Base-by-base conservation (phyloP, 2,797 vertebrate genomes). In the Denticeps clupeoides region DNA sequence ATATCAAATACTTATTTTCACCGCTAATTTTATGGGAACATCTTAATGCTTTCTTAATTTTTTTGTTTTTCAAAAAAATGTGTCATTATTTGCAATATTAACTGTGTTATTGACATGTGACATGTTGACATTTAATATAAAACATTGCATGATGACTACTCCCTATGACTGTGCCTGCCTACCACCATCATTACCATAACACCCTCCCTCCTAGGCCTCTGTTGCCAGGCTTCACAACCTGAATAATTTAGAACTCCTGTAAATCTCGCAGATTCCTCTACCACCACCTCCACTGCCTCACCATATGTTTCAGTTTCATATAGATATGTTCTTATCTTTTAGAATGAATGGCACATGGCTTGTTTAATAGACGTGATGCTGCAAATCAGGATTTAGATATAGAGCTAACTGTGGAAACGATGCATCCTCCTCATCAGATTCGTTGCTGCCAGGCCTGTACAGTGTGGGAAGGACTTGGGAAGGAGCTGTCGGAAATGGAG, bases 211-310 rank as follows among this genome's bases (percentile, higher is more conserved):
- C 47, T 49, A 50, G 53, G 47, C 43, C 26, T 33, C 44, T 13
- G n/a, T 53, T 47, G 49, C 56, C 43, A 55, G 53, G 27, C 41
- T 55, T 28, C 23, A 45, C 45, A 35, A 42, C 21, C 41, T 67
- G 65, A 64, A 67, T 67, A 54, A 67, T 67, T 67, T 64, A 67
- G 47, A 28, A 52, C 50, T 57, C 35, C 53, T 49, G 38, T 52
- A 35, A 59, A 58, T 51, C 35, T 51, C 28, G 37, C 28, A 41
- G 47, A 43, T 47, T 54, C 42, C 26, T 53, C 18, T 13, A 29
- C 31, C 22, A 35, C 46, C 11, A 29, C 32, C 29, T 35, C 41
- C 4, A 13, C 44, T n/a, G 7, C 12, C 26, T 3, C 18, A 26
- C 8, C 18, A 41, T 19, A n/a, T 42, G 54, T 45, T 25, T 40